A percentile compares a stretch with the other conserved stretches of the same genome.
Conservation (phyloP, 2,113 vertebrate species). For the Suncus etruscus region DNA sequence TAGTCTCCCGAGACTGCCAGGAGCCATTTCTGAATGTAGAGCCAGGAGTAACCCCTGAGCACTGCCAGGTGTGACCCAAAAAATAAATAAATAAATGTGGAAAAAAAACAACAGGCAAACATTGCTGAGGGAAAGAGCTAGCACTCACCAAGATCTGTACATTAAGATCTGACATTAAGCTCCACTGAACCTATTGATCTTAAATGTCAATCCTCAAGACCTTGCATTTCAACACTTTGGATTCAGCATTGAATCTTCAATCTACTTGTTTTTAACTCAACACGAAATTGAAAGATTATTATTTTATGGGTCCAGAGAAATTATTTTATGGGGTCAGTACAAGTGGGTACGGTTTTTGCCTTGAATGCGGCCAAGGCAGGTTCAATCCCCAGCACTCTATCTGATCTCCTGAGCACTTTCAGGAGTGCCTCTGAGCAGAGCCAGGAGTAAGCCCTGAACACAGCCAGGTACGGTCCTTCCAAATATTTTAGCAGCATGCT, state of each 20-base stretch:
- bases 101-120: not conserved
- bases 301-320: too few relatives aligned
- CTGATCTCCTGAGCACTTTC: too few relatives aligned
- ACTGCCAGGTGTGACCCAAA: not conserved
- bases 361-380: too few relatives aligned
- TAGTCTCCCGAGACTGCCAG: too few relatives aligned
- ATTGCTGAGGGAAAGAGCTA: not conserved
- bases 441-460: too few relatives aligned
- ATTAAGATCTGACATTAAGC: not conserved
- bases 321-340: too few relatives aligned
- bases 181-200: slow-evolving; percentile 15
- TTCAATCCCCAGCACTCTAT: too few relatives aligned
- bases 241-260: slow-evolving; percentile 40
- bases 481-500: not conserved
- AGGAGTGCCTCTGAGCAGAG: too few relatives aligned
- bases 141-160: not conserved
- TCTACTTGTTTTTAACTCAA: slow-evolving; percentile 37
- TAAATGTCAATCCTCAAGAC: slow-evolving; percentile 66
- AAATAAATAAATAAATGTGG: not conserved
- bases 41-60: too few relatives aligned
- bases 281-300: slow-evolving; percentile 23
- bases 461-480: too few relatives aligned
- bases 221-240: slow-evolving; percentile 47
- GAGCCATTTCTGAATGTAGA: too few relatives aligned
- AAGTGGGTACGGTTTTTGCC: too few relatives aligned